A percentile compares a stretch with the other conserved stretches of the same genome.
Conservation (phyloP, 1,140 invertebrate species). For the Bactericera cockerelli region DNA sequence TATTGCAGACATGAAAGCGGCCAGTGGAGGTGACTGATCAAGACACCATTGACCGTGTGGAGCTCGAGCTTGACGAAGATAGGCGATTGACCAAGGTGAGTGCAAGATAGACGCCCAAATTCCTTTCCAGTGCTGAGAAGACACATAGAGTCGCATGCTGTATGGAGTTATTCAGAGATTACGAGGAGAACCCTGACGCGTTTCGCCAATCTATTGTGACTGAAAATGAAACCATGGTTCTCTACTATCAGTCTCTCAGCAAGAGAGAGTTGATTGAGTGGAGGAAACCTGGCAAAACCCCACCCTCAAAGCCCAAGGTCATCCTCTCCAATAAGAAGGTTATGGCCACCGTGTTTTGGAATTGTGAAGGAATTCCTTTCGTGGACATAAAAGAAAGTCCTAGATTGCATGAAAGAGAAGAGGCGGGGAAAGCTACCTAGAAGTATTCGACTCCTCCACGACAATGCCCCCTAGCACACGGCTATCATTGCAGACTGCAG, state of each 20-base stretch:
- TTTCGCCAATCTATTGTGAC: neutral
- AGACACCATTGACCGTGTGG: neutral
- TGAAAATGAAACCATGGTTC: neutral
- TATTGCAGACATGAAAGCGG: too few relatives aligned
- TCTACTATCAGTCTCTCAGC: neutral
- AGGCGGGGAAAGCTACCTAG: neutral
- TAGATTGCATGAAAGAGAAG: neutral
- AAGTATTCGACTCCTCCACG: too few relatives aligned
- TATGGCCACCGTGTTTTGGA: neutral
- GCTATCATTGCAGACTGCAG: neutral
- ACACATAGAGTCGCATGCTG: neutral
- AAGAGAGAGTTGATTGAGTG: neutral
- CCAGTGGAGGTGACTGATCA: neutral
- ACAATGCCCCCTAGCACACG: neutral
- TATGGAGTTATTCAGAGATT: neutral
- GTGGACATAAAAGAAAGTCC: neutral
- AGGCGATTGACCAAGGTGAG: neutral
- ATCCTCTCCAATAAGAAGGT: neutral
- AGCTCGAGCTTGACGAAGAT: neutral
- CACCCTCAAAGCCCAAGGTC: neutral
- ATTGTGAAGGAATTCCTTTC: neutral
- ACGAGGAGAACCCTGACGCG: neutral
- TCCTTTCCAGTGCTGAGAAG: too few relatives aligned
- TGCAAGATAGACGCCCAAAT: too few relatives aligned
- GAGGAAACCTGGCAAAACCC: too few relatives aligned